phyloP scores from a whole-genome alignment of 1,140 invertebrate species.

The Littorina saxatilis region DNA sequence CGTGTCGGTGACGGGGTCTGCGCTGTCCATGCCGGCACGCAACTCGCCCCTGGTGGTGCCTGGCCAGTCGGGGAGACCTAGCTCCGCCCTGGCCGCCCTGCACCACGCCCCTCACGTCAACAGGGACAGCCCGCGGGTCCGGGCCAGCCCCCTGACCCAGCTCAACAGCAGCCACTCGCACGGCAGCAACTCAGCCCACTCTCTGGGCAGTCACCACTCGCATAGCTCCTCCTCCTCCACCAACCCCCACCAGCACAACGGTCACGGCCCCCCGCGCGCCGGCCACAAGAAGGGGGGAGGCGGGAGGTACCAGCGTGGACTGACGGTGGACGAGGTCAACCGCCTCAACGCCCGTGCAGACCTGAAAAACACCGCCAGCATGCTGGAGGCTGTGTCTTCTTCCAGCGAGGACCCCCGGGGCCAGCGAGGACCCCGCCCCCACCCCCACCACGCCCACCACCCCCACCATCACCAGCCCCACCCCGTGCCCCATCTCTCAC shows the following conservation, averaged over 20 bases:
- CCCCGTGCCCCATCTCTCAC: constrained; percentile 35
- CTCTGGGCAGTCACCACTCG: constrained; percentile 52
- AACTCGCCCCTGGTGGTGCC: constrained; percentile 14
- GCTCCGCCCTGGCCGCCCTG: constrained; percentile 44
- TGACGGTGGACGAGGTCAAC: constrained; percentile 95
- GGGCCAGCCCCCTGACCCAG: constrained; percentile 44
- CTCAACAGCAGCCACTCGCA: constrained; percentile 44
- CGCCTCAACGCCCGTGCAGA: constrained; percentile 88
- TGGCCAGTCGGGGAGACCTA: constrained; percentile 34
- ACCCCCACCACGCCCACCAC: constrained; percentile 90
- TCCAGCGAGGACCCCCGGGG: constrained; percentile 81
- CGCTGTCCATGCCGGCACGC: constrained; percentile 45
- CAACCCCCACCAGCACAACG: constrained; percentile 31
- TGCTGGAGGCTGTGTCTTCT: constrained; percentile 92
- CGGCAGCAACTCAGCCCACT: constrained; percentile 46
- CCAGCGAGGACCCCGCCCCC: constrained; percentile 76
- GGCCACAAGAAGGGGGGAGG: neutral
- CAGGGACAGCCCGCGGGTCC: constrained; percentile 21
- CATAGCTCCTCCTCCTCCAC: constrained; percentile 51
- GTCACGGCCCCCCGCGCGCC: neutral
- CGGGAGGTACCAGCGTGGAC: constrained; percentile 76
- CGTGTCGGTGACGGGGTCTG: constrained; percentile 43
- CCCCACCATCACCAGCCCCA: constrained; percentile 85
- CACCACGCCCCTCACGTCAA: neutral
- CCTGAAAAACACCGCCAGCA: constrained; percentile 90